Base-by-base conservation (phyloP, 2,113 vertebrate species). In the Xerus inauris region DNA sequence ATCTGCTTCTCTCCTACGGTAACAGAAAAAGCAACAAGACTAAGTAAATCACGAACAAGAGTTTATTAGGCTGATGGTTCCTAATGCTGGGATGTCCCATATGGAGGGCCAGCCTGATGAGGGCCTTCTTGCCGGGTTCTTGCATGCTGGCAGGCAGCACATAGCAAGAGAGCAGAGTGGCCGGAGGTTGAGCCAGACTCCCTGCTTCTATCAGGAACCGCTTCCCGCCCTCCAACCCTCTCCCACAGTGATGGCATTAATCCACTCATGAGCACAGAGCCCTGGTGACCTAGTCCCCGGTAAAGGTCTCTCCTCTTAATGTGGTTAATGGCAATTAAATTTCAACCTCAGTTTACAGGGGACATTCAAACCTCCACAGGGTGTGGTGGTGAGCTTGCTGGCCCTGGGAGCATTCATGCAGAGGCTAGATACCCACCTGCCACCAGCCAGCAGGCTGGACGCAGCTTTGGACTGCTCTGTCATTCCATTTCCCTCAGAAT, bases 391-490 rank as follows among this genome's bases (percentile, higher is more conserved):
- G 30, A 83, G n/a, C 5, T 82, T 57, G 57, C 24, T 8, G 22
- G 7, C 57, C 22, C 59, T 59, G 22, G 59, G 28, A 62, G 24
- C 24, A 62, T 14, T 62, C 72, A 69, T 59, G 49, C 49, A 77
- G 24, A 59, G 80, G 38, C 35, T 5, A 28, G 59, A 49, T 9
- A 28, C 19, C 35, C 40, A 59, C 14, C 14, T 59, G 19, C 72
- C 13, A 1, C 2, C 54, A 62, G 59, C 20, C 35, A 10, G 20
- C 47, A 12, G 1, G 8, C 22, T 19, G 14, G 4, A 4, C 0
- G 17, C 28, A 30, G 35, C 81, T 14, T 8, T 19, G 0, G 3
- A 17, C 9, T 6, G 1, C 6, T 72, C 28, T 5, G 0, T 47
- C 7, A 8, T 24, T 11, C 0, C 10, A 14, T 5, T 62, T 73